Evolutionary conservation across 2,797 vertebrate genomes (phyloP).

Genomic region (Gallinago solitaria): DNA sequence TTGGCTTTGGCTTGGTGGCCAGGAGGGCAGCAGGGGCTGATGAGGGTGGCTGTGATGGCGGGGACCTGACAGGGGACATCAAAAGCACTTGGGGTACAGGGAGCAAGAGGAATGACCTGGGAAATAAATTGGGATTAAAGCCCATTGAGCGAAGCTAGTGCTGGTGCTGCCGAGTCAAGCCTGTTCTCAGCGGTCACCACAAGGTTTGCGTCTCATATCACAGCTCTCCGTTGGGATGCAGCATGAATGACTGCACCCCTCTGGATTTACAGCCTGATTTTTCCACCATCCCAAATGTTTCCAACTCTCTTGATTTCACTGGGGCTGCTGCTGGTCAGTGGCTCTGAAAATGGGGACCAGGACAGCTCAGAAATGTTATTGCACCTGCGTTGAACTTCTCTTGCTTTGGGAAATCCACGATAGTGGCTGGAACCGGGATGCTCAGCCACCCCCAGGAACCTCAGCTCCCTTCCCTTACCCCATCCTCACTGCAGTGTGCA

Average conservation of each 20-base stretch:
- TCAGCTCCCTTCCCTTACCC: neutral
- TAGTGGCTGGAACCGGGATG: neutral
- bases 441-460: neutral
- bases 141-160: neutral
- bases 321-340: neutral
- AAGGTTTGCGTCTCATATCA: accelerated
- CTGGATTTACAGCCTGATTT: neutral
- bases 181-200: accelerated
- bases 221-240: neutral
- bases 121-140: neutral
- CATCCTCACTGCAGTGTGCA: accelerated
- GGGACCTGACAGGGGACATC: neutral
- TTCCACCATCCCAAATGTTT: neutral
- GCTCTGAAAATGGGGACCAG: neutral
- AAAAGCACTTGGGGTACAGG: neutral
- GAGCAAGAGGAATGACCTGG: neutral
- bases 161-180: neutral
- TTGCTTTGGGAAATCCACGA: neutral
- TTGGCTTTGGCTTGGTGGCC: neutral
- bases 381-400: neutral
- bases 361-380: neutral
- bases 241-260: neutral
- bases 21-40: neutral
- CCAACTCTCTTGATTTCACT: neutral
- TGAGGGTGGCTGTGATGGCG: accelerated